Conservation (phyloP, 2,797 vertebrate species). For the Basileuterus tristriatus region DNA sequence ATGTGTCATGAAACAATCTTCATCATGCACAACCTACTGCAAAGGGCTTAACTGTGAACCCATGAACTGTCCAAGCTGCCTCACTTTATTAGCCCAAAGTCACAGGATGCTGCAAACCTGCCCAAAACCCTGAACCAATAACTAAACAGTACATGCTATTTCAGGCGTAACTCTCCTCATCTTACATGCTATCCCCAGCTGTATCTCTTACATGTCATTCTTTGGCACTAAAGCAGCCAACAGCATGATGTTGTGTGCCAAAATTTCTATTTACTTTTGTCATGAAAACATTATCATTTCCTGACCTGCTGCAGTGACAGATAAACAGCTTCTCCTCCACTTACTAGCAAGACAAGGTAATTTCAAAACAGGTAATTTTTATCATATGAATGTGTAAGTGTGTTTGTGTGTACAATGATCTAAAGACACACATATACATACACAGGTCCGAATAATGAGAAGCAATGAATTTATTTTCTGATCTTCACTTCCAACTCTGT, state of each 20-base stretch:
- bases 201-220: not conserved
- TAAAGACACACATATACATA: not conserved
- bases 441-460: rapidly evolving
- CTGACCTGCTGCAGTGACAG: not conserved
- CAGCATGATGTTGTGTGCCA: not conserved
- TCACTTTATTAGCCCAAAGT: not conserved
- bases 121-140: not conserved
- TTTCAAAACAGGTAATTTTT: not conserved
- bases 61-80: not conserved
- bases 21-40: not conserved
- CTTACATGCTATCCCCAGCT: not conserved
- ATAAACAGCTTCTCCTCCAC: not conserved
- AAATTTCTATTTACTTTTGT: not conserved
- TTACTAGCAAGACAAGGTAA: not conserved
- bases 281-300: not conserved
- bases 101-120: not conserved
- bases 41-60: not conserved
- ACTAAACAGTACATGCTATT: not conserved
- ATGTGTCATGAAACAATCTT: not conserved
- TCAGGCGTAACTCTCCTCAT: not conserved
- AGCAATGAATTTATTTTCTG: not conserved
- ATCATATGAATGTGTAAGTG: not conserved
- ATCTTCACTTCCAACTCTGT: not conserved
- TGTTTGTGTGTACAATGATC: rapidly evolving
- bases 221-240: not conserved